These are phyloP conservation scores for Heterotilapia buettikoferi DNA, from an alignment of 2,113 vertebrate genomes.

Conservation along the genomic window DNA sequence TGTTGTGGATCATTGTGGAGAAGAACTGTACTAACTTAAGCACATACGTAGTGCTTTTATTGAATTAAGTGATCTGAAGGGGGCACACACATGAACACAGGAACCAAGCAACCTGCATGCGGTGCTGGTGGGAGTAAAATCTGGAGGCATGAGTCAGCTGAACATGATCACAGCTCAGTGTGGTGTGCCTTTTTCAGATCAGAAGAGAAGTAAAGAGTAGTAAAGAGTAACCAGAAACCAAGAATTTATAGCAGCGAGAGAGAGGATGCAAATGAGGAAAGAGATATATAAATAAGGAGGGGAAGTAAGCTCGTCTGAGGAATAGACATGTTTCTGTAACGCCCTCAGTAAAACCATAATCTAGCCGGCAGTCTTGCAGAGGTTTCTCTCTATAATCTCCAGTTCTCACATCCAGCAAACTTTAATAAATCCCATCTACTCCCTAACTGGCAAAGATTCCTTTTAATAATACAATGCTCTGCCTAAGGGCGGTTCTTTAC, in stretches of 20 bases:
- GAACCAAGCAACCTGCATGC: not conserved
- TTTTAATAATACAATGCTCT: not conserved
- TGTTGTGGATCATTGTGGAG: not conserved
- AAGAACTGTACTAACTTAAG: not conserved
- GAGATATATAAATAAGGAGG: not conserved
- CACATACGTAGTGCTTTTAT: not conserved
- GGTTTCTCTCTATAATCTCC: constrained; percentile 12
- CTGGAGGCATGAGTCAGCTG: not conserved
- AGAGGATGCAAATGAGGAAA: not conserved
- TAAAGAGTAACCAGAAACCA: not conserved
- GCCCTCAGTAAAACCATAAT: not conserved
- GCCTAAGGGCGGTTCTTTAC: not conserved
- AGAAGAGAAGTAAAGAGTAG: not conserved
- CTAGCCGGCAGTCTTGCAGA: not conserved
- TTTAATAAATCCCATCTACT: not conserved
- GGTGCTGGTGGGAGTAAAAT: not conserved
- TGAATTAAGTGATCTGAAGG: not conserved
- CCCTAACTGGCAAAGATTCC: not conserved
- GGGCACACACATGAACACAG: not conserved
- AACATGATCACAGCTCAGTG: not conserved
- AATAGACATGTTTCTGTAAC: not conserved
- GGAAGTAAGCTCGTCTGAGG: not conserved
- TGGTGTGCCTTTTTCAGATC: not conserved
- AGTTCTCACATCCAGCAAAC: not conserved
- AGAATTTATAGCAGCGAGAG: not conserved